Evolutionary conservation across 1,140 invertebrate genomes (phyloP).

Genomic region (Orchestia grillus): DNA sequence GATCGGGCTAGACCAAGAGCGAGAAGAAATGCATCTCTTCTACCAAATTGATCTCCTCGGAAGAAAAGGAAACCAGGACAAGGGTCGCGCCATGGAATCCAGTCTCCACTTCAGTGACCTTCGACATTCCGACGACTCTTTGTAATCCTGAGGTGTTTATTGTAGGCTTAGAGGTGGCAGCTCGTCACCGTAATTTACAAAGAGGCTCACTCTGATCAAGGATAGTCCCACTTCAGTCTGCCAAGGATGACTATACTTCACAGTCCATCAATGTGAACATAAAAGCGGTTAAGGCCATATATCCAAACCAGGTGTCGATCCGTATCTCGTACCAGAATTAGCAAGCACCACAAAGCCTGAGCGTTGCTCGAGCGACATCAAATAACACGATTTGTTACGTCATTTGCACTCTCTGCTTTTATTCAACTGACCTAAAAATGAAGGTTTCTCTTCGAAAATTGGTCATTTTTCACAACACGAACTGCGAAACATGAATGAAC

Average conservation of each 20-base stretch:
- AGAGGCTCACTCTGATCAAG: conserved; percentile 10
- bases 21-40: too few relatives aligned
- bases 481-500: not conserved
- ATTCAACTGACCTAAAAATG: not conserved
- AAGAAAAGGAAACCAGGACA: too few relatives aligned
- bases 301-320: not conserved
- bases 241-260: not conserved
- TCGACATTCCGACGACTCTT: not conserved
- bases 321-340: not conserved
- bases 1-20: too few relatives aligned
- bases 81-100: not conserved
- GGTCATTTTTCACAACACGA: not conserved
- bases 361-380: not conserved
- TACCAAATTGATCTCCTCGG: too few relatives aligned
- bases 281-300: not conserved
- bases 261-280: not conserved
- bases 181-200: conserved; percentile 28
- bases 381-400: not conserved
- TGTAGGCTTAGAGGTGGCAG: conserved; percentile 28
- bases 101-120: conserved; percentile 13
- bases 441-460: too few relatives aligned
- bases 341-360: not conserved
- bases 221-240: not conserved
- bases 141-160: conserved; percentile 50
- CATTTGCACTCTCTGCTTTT: not conserved